Conservation (phyloP, 2,888 invertebrate genomes). For the Zeuzera pyrina region DNA sequence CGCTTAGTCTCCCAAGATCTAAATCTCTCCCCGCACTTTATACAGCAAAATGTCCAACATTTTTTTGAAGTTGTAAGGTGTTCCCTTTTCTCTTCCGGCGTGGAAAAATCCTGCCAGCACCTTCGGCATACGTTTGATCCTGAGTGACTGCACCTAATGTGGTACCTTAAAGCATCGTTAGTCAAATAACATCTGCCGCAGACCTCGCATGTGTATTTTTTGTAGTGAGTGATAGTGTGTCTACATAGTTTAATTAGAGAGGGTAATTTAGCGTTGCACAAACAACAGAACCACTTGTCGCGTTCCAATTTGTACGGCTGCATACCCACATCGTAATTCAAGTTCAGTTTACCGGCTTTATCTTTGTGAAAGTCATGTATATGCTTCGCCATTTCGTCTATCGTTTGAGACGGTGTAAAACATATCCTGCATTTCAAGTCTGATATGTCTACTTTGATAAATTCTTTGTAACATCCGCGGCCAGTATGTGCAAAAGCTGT, state of each 20-base stretch:
- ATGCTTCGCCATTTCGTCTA: constrained; percentile 39
- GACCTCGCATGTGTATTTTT: constrained; percentile 46
- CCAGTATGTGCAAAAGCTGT: constrained; percentile 50
- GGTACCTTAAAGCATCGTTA: constrained; percentile 45
- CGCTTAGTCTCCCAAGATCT: constrained; percentile 49
- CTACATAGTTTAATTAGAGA: constrained; percentile 40
- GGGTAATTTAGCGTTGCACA: constrained; percentile 42
- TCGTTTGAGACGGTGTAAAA: constrained; percentile 23
- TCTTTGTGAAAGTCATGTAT: constrained; percentile 32
- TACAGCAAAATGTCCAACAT: constrained; percentile 47
- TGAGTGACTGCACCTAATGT: constrained; percentile 41
- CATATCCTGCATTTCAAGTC: constrained; percentile 47
- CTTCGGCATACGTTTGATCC: constrained; percentile 41
- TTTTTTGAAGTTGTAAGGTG: constrained; percentile 35
- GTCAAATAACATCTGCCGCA: constrained; percentile 49
- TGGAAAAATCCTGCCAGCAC: constrained; percentile 47
- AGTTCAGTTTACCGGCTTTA: constrained; percentile 23
- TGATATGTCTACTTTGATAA: constrained; percentile 50
- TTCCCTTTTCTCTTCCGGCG: constrained; percentile 30
- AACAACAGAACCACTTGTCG: constrained; percentile 39
- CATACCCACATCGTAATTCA: constrained; percentile 38
- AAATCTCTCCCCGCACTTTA: constrained; percentile 47
- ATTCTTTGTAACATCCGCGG: no score
- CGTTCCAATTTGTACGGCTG: constrained; percentile 46
- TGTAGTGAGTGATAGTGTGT: constrained; percentile 50